A percentile compares a stretch with the other conserved stretches of the same genome.
Evolutionary conservation across 1,140 invertebrate species (phyloP).

Genomic region (Rhyzopertha dominica): DNA sequence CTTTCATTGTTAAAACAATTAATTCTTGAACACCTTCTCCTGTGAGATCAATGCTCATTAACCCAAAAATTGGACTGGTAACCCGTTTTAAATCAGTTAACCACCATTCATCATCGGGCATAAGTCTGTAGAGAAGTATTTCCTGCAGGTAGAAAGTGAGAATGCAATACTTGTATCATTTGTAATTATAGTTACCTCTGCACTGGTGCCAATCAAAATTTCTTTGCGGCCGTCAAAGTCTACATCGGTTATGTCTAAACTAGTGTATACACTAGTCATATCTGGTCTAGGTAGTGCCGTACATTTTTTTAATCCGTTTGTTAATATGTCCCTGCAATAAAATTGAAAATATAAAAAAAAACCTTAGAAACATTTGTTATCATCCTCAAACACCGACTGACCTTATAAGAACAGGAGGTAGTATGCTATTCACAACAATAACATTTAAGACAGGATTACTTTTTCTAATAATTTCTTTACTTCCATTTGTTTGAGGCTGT

Average conservation of each 20-base stretch:
- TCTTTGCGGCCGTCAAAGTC: conserved; percentile 70
- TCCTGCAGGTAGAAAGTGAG: conserved; percentile 43
- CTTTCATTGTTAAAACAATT: conserved; percentile 61
- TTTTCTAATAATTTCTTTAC: no score
- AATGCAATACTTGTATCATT: conserved; percentile 9
- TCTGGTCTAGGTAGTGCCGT: conserved; percentile 52
- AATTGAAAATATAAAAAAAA: conserved; percentile 1
- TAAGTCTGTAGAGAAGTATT: conserved; percentile 56
- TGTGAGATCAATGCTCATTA: conserved; percentile 62
- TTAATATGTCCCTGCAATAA: conserved; percentile 53
- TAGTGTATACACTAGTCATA: conserved; percentile 54
- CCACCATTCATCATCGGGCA: conserved; percentile 45
- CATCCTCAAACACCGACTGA: conserved; percentile 33
- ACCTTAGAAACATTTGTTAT: background rate
- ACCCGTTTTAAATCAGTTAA: conserved; percentile 51
- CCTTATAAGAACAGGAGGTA: conserved; percentile 57
- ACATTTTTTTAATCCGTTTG: conserved; percentile 52
- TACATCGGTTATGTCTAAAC: conserved; percentile 60
- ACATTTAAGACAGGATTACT: conserved; percentile 52
- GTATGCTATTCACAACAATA: conserved; percentile 55
- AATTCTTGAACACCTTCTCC: conserved; percentile 66
- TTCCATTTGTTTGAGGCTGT: conserved; percentile 2
- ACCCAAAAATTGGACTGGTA: conserved; percentile 57
- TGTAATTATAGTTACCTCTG: conserved; percentile 45
- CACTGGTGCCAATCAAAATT: conserved; percentile 67